These are phyloP conservation scores for Papilio aristodemus DNA, from an alignment of 1,140 invertebrate species.

Conservation along the genomic window DNA sequence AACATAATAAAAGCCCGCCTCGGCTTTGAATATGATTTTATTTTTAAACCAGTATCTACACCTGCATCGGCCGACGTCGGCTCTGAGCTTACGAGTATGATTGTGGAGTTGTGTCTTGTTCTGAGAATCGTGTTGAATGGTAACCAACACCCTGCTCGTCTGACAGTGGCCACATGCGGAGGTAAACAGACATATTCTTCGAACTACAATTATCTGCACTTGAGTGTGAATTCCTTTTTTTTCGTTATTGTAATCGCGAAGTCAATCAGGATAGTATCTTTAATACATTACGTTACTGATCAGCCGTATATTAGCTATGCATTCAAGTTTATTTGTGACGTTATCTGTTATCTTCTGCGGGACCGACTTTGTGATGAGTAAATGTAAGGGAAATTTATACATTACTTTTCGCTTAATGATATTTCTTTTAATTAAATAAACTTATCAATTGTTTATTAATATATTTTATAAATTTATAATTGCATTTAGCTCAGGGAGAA, in stretches of 20 bases:
- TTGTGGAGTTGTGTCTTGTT: constrained; percentile 45
- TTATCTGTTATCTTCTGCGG: constrained; percentile 18
- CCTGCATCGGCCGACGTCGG: background rate
- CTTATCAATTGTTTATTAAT: background rate
- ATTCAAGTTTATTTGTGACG: constrained; percentile 25
- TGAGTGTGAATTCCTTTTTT: constrained; percentile 3
- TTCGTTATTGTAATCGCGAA: constrained; percentile 12
- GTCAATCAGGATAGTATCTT: background rate
- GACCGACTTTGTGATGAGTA: constrained; percentile 14
- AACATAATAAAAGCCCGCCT: constrained; percentile 12
- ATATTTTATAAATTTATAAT: constrained; percentile 16
- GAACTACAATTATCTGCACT: constrained; percentile 34
- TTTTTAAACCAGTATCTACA: constrained; percentile 10
- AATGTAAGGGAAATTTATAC: constrained; percentile 18
- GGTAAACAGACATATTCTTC: constrained; percentile 47
- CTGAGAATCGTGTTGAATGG: constrained; percentile 47
- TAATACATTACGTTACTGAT: background rate
- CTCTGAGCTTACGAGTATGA: constrained; percentile 35
- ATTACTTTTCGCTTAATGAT: constrained; percentile 8
- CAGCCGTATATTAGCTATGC: constrained; percentile 8
- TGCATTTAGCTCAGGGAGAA: constrained; percentile 43
- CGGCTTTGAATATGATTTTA: constrained; percentile 5
- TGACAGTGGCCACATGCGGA: constrained; percentile 39
- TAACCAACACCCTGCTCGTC: constrained; percentile 41
- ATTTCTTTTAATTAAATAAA: too few relatives aligned